phyloP scores from a whole-genome alignment of 2,888 invertebrate species.

The Drosophila maculinotata region DNA sequence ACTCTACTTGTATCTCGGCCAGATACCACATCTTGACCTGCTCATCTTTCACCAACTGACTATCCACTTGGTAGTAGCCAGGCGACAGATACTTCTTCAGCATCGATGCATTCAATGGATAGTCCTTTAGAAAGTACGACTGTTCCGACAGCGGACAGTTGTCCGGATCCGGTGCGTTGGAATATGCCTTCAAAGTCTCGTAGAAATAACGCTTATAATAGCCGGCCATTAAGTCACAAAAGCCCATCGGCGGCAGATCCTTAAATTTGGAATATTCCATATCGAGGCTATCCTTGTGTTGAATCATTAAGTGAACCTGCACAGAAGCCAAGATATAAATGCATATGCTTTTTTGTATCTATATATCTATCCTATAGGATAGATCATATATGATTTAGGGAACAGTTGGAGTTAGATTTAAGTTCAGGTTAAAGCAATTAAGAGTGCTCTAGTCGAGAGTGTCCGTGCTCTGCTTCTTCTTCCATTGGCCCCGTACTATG shows the following conservation, averaged over 20 bases:
- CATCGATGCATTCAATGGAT: constrained; percentile 61
- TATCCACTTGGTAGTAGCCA: constrained; percentile 64
- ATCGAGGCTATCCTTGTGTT: constrained; percentile 32
- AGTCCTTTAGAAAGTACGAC: constrained; percentile 69
- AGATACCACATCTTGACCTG: constrained; percentile 61
- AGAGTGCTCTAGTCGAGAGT: too few species aligned
- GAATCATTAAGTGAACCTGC: constrained; percentile 56
- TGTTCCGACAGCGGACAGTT: constrained; percentile 66
- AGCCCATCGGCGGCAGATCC: constrained; percentile 37
- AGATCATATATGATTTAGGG: too few species aligned
- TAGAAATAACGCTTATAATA: constrained; percentile 76
- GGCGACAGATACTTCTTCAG: constrained; percentile 51
- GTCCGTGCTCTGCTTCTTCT: too few species aligned
- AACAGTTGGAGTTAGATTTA: too few species aligned
- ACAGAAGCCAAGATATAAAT: background rate
- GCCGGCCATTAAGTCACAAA: constrained; percentile 64
- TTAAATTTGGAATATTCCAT: constrained; percentile 46
- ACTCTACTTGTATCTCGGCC: constrained; percentile 41
- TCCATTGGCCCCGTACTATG: too few species aligned
- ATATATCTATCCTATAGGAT: too few species aligned
- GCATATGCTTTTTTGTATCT: too few species aligned
- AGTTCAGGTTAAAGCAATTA: too few species aligned
- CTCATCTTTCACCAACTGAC: constrained; percentile 37
- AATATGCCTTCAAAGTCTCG: constrained; percentile 68
- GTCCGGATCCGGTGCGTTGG: constrained; percentile 79